Percentiles rank a stretch among this genome's conserved stretches.
Conservation (phyloP, 2,113 vertebrate species). For the Lanius ludovicianus region DNA sequence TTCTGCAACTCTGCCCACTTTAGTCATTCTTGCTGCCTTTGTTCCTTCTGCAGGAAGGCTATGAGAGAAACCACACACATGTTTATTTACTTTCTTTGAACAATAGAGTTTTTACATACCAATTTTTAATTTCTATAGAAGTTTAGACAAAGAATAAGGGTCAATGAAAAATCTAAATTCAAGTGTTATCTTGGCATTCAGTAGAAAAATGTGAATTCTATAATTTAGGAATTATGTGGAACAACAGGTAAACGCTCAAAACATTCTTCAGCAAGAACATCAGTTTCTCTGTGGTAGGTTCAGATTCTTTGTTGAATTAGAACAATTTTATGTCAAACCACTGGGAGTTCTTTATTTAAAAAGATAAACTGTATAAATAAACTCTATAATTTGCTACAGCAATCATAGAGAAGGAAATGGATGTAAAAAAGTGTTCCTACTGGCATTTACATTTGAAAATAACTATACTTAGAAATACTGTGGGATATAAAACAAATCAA, state of each 20-base stretch:
- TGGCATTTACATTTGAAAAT: background rate
- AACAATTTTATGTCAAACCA: background rate
- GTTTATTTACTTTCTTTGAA: background rate
- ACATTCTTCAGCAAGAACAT: background rate
- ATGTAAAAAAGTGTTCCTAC: background rate
- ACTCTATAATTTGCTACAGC: background rate
- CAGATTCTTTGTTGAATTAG: background rate
- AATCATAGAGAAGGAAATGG: background rate
- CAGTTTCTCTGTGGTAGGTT: background rate
- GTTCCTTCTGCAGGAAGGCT: background rate
- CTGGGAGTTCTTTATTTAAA: background rate
- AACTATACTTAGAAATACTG: background rate
- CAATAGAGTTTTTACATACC: background rate
- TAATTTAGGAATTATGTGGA: background rate
- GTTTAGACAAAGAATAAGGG: background rate
- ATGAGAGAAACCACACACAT: background rate
- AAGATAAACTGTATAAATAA: background rate
- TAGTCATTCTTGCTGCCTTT: background rate
- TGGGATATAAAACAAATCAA: background rate
- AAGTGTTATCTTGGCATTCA: background rate
- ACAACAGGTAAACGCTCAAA: background rate
- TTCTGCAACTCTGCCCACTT: background rate
- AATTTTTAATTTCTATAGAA: background rate
- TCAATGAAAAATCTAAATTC: background rate
- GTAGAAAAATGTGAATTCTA: background rate